Base-by-base conservation (phyloP, 2,113 vertebrate species). In the Lepisosteus oculatus region DNA sequence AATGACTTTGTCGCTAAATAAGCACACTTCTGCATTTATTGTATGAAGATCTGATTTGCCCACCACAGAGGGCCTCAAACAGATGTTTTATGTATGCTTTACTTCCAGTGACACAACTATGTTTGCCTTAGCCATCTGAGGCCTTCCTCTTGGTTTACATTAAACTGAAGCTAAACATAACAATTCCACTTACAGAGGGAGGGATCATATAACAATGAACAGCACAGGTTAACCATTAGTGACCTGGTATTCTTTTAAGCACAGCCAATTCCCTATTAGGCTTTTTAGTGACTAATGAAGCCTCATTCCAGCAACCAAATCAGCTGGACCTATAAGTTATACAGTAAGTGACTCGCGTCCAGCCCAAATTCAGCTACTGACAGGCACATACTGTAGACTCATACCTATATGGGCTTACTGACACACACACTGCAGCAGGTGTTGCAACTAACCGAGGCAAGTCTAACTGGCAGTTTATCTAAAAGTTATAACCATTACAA, bases 81-180 rank as follows among this genome's bases (percentile, higher is more conserved):
- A 79, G 73, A 85, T 83, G 65, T 83, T 82, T 87, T 78, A 71
- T 75, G 0, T 74, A 85, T 82, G 47, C 75, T 83, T 76, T 76
- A 78, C 65, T 71, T 81, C 85, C 75, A 80, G 80, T 84, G 61
- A 81, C 78, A 78, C 56, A 68, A 65, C 9, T 72, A 63, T 80
- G 59, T 75, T 85, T 84, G 85, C 72, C 79, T 84, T 71, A 86
- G 55, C 72, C 77, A 84, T 72, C 70, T 44, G 77, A 81, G 81
- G 43, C 74, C 85, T 77, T 73, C 76, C 74, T 75, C 76, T 75
- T 67, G 79, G 73, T 79, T 89, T 88, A 79, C 76, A 69, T 74
- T 78, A 76, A 73, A 68, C 17, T 75, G 55, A 69, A 84, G 56
- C 70, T 71, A 81, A 83, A 83, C 72, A 70, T 42, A 80, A 79